phyloP scores from a whole-genome alignment of 2,797 vertebrate species.

The Alca torda region DNA sequence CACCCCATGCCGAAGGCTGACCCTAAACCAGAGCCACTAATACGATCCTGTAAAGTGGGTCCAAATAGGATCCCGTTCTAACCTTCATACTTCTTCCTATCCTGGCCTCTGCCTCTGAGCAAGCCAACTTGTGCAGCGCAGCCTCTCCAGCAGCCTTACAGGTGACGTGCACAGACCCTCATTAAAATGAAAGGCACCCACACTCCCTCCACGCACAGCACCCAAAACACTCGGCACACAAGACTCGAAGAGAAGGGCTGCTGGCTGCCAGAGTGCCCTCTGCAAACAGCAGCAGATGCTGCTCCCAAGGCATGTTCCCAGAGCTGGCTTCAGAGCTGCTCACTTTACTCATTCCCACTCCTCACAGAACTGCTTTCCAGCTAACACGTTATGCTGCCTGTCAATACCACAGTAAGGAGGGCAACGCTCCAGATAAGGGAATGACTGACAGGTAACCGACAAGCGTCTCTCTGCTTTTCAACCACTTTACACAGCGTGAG shows the following conservation, averaged over 20 bases:
- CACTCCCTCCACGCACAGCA: background rate
- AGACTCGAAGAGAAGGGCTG: background rate
- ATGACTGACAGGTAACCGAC: conserved; percentile 11
- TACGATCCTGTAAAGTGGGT: background rate
- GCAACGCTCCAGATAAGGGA: background rate
- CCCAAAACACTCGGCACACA: background rate
- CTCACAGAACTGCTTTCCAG: background rate
- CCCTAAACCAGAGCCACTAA: background rate
- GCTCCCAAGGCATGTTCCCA: background rate
- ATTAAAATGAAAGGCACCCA: background rate
- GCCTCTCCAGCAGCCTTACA: background rate
- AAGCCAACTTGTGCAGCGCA: background rate
- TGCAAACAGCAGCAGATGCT: background rate
- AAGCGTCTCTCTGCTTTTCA: conserved; percentile 4
- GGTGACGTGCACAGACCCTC: background rate
- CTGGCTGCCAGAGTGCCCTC: background rate
- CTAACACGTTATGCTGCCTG: background rate
- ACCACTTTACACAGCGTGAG: background rate
- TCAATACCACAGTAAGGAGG: background rate
- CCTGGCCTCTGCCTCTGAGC: background rate
- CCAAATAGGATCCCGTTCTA: background rate
- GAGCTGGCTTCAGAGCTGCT: background rate
- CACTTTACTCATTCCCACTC: background rate
- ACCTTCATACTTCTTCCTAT: background rate
- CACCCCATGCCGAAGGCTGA: background rate